Base-by-base conservation (phyloP, 1,140 invertebrate genomes). In the Hylyphantes graminicola region DNA sequence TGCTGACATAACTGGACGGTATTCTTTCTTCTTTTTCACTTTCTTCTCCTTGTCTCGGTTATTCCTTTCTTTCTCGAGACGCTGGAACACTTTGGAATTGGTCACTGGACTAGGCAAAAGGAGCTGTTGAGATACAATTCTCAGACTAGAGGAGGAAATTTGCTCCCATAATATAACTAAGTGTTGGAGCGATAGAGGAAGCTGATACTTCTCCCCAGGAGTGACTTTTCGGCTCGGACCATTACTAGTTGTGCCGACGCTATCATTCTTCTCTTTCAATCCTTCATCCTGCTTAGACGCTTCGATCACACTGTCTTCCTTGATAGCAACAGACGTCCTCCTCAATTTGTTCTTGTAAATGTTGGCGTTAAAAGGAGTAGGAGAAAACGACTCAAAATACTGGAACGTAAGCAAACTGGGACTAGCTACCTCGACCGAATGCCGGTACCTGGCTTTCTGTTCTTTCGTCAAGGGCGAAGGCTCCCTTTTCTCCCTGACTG, bases 391-490 rank as follows among this genome's bases (percentile, higher is more conserved):
- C 5, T 94, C 93, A 1, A 94, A 93, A 86, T 95, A 92, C 63
- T 95, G 75, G 64, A 80, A 95, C 87, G 94, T 93, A 0, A 96
- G 89, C 88, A 95, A 95, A 85, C 90, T 86, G 13, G 94, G 93
- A 88, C 93, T 94, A 19, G 93, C 92, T 15, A 96, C 95, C 91
- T 97, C 95, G 7, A 96, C 94, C 0, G 95, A 96, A 88, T 97
- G 95, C 64, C 96, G 90, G 88, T 96, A 95, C 59, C 93, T 91
- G 1, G 93, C 88, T 86, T 88, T 88, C 72, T 90, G 86, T 73
- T 88, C 87, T 86, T 88, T 85, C 75, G 88, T 85, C 35, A 87
- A 70, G 13, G 87, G 75, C 73, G 79, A 85, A 13, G 11, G 55
- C 9, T 85, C 81, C 17, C 61, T 9, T 63, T 85, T 82, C 51